Percentiles rank a stretch among this genome's conserved stretches.
Evolutionary conservation across 2,888 invertebrate genomes (phyloP).

Genomic region (Mythimna pallens): DNA sequence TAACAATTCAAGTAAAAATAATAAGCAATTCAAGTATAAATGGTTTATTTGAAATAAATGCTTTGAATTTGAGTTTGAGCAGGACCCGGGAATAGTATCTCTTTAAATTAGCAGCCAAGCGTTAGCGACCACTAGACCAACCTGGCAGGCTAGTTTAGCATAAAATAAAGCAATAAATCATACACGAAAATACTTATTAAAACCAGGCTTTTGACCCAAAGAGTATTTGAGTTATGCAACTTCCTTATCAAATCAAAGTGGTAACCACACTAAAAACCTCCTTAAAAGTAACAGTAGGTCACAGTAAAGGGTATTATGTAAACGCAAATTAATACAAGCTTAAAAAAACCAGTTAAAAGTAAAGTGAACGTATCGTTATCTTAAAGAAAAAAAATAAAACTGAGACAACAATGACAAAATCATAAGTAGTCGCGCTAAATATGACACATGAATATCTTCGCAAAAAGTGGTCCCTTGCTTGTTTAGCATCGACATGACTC

Average conservation of each 20-base stretch:
- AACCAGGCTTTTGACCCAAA: background rate
- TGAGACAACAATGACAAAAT: background rate
- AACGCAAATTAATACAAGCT: background rate
- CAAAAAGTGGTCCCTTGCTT: slow-evolving; percentile 1
- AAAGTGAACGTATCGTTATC: slow-evolving; percentile 15
- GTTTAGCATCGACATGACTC: background rate
- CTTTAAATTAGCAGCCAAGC: background rate
- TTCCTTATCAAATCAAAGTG: slow-evolving; percentile 1
- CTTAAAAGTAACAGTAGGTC: slow-evolving; percentile 15
- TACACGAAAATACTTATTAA: background rate
- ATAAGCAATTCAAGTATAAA: no score
- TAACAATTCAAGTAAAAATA: no score
- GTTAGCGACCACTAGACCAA: background rate
- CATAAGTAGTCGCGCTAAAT: background rate
- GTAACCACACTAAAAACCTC: background rate
- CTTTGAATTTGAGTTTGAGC: no score
- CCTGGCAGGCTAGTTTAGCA: background rate
- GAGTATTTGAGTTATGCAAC: slow-evolving; percentile 16
- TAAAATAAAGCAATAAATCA: background rate
- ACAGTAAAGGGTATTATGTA: slow-evolving; percentile 18
- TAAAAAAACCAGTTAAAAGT: background rate
- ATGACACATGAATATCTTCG: background rate
- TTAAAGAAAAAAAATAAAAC: background rate
- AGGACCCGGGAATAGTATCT: no score
- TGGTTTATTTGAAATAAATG: no score